These are phyloP conservation scores for Tragelaphus buxtoni DNA, from an alignment of 2,113 vertebrate genomes.

Conservation along the genomic window DNA sequence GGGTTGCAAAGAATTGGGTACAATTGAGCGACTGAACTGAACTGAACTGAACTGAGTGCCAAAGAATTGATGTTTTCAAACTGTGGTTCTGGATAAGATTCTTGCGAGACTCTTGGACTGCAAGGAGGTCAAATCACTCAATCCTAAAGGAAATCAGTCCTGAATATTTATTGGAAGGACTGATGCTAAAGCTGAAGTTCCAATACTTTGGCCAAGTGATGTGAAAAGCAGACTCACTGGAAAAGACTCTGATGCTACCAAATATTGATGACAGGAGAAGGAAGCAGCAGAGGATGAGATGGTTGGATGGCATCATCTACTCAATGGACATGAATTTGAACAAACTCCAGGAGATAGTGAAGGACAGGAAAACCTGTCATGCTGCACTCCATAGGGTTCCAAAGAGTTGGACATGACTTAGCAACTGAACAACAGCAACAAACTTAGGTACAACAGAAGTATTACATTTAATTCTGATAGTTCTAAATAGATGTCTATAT, in stretches of 20 bases:
- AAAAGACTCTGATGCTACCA: background rate
- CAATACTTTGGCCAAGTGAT: background rate
- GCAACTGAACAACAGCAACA: background rate
- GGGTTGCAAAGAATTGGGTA: background rate
- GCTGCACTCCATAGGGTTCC: background rate
- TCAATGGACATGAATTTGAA: background rate
- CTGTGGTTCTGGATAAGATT: background rate
- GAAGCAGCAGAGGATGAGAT: background rate
- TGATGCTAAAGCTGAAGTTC: background rate
- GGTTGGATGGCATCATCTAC: background rate
- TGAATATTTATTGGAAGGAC: background rate
- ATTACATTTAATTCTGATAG: background rate
- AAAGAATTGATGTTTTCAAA: background rate
- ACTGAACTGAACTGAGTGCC: too few species aligned
- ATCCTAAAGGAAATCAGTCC: background rate
- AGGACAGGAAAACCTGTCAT: background rate
- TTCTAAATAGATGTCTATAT: background rate
- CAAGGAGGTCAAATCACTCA: background rate
- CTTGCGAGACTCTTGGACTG: background rate
- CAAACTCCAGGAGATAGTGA: background rate
- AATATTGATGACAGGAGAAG: background rate
- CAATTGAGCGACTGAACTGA: fast-evolving
- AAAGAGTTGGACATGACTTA: background rate
- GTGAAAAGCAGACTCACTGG: background rate
- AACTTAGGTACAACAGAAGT: background rate